These are phyloP conservation scores for Plutella xylostella DNA, from an alignment of 2,888 invertebrate species.

Conservation along the genomic window DNA sequence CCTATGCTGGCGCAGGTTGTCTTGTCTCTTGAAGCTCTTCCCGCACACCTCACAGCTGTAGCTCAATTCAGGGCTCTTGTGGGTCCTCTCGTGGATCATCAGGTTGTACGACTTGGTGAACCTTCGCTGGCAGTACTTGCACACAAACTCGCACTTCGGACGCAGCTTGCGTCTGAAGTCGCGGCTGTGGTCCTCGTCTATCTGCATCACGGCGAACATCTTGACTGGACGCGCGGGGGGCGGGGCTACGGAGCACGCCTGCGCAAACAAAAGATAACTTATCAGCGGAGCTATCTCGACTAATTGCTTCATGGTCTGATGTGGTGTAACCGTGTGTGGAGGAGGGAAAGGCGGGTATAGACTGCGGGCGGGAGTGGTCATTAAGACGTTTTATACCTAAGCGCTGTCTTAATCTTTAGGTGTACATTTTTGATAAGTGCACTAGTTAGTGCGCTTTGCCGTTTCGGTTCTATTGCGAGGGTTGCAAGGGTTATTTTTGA, in stretches of 20 bases:
- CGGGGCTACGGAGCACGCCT: constrained; percentile 50
- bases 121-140: constrained; percentile 96
- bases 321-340: too few species aligned
- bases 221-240: constrained; percentile 70
- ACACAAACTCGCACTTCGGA: constrained; percentile 97
- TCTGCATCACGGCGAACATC: constrained; percentile 93
- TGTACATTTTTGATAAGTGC: too few species aligned
- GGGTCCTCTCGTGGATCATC: constrained; percentile 98
- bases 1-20: constrained; percentile 96
- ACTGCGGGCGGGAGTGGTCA: too few species aligned
- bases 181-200: constrained; percentile 88
- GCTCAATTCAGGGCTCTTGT: constrained; percentile 95
- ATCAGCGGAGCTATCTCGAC: too few species aligned
- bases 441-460: too few species aligned
- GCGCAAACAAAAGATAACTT: constrained; percentile 29
- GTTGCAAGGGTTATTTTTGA: too few species aligned
- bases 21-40: constrained; percentile 97
- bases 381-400: too few species aligned
- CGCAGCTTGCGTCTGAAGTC: constrained; percentile 90
- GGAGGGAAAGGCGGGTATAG: too few species aligned
- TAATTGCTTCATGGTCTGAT: too few species aligned
- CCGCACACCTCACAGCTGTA: constrained; percentile 98
- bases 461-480: too few species aligned
- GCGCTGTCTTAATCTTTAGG: too few species aligned
- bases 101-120: constrained; percentile 99